Conservation (phyloP, 2,888 invertebrate genomes). For the Mylabris sibirica region DNA sequence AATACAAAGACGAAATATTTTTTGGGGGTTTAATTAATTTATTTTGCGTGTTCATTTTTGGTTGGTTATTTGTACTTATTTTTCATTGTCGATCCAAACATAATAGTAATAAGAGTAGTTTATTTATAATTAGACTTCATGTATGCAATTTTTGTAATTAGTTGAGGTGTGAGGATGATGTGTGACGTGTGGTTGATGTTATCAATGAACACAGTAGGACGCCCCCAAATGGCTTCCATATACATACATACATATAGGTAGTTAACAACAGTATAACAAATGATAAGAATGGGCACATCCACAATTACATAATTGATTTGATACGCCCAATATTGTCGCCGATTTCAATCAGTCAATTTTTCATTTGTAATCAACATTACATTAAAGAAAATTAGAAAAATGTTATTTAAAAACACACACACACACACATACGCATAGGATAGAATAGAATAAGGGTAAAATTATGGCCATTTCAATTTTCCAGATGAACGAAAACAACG, state of each 20-base stretch:
- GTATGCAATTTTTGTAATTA: slow-evolving; percentile 48
- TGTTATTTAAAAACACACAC: background rate
- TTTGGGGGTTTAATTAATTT: slow-evolving; percentile 3
- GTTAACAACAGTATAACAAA: slow-evolving; percentile 28
- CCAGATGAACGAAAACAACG: slow-evolving; percentile 48
- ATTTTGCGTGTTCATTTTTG: background rate
- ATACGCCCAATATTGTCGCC: slow-evolving; percentile 28
- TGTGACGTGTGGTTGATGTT: slow-evolving; percentile 47
- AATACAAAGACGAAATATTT: background rate
- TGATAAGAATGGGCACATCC: slow-evolving; percentile 31
- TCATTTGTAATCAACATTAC: background rate
- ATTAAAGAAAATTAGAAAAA: slow-evolving; percentile 11
- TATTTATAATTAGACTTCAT: slow-evolving; percentile 15
- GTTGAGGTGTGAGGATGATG: slow-evolving; percentile 50
- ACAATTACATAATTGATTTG: slow-evolving; percentile 41
- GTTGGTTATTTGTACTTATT: background rate
- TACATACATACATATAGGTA: background rate
- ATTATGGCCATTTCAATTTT: slow-evolving; percentile 49
- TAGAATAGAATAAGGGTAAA: background rate
- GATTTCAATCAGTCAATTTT: slow-evolving; percentile 30
- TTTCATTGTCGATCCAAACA: background rate
- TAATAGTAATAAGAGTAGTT: background rate
- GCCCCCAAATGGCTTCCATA: slow-evolving; percentile 7
- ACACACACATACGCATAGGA: background rate
- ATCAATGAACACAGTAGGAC: slow-evolving; percentile 36